Evolutionary conservation across 1,140 invertebrate species (phyloP), one percentile per base, ranked within the genome.

Genomic region (Phymastichus coffea): DNA sequence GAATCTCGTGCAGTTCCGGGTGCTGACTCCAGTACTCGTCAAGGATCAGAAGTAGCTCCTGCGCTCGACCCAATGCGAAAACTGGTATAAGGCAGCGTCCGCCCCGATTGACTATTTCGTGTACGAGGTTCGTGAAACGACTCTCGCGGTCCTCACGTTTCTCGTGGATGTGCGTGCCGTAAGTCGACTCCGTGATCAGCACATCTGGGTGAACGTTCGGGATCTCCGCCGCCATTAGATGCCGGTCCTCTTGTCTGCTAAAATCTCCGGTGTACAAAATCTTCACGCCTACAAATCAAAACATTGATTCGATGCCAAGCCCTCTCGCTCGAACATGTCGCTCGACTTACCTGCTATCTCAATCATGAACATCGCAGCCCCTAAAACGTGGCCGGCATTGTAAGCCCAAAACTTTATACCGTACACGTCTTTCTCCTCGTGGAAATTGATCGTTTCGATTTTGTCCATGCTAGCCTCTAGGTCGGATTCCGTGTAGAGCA

Each of bases 321-420:
- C n/a, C n/a, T n/a, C n/a, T n/a, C n/a, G n/a, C n/a, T n/a, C n/a
- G n/a, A n/a, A n/a, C n/a, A n/a, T n/a, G n/a, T n/a, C n/a, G n/a
- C n/a, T n/a, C n/a, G n/a, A 97, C 93, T 23, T 95, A 62, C 60
- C 97, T 49, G 97, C 97, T 63, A 99, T 99, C 85, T 99, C 97
- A 56, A 99, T 96, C 95, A 99, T 98, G 73, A 99, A 99, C 97
- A 99, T 99, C 23, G 97, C 97, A 7, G 98, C 98, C 0, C 98
- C 98, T 0, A 99, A 79, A 0, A 99, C 98, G 80, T 99, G 98
- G 0, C 98, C 98, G 2, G 95, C 98, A 78, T 98, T 97, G 76
- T 99, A 99, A 1, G 95, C 95, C 93, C 97, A 99, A 79, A 99
- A 98, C 68, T 93, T 90, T 0, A 98, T 90, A 4, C 98, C 98